phyloP scores from a whole-genome alignment of 2,888 invertebrate genomes.

The Spicauda simplicius region DNA sequence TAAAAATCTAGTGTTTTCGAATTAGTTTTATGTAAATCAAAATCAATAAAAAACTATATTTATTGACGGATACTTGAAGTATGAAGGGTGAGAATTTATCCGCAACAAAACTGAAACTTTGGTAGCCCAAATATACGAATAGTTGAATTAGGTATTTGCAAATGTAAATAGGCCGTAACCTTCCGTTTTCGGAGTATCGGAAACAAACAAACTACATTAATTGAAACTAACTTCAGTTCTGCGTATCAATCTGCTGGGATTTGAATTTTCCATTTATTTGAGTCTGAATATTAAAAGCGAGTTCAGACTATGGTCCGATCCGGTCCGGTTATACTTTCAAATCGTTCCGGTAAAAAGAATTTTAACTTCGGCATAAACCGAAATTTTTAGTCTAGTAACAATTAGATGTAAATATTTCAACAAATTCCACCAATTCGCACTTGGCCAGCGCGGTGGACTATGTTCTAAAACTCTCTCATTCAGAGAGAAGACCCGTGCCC shows the following conservation, averaged over 20 bases:
- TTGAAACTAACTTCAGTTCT: constrained; percentile 25
- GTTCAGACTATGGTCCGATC: neutral
- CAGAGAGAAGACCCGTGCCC: no score
- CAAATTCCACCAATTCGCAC: no score
- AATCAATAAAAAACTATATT: no score
- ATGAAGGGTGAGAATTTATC: neutral
- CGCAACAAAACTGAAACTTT: constrained; percentile 12
- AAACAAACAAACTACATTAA: constrained; percentile 25
- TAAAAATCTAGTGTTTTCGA: no score
- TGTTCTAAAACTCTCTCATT: no score
- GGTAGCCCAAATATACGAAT: constrained; percentile 21
- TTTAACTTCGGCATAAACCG: no score
- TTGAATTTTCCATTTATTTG: constrained; percentile 11
- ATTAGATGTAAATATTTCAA: no score
- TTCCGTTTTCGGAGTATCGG: constrained; percentile 14
- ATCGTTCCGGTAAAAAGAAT: neutral
- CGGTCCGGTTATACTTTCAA: neutral
- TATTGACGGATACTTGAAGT: no score
- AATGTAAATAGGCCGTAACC: constrained; percentile 18
- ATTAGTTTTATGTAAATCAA: no score
- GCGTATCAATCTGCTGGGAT: constrained; percentile 14
- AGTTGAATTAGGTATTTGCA: constrained; percentile 24
- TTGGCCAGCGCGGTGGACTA: no score
- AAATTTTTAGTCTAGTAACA: no score
- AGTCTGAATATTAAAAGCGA: neutral